Evolutionary conservation across 2,888 invertebrate species (phyloP), one percentile per base, ranked within the genome.

Genomic region (Drosophila helvetica): DNA sequence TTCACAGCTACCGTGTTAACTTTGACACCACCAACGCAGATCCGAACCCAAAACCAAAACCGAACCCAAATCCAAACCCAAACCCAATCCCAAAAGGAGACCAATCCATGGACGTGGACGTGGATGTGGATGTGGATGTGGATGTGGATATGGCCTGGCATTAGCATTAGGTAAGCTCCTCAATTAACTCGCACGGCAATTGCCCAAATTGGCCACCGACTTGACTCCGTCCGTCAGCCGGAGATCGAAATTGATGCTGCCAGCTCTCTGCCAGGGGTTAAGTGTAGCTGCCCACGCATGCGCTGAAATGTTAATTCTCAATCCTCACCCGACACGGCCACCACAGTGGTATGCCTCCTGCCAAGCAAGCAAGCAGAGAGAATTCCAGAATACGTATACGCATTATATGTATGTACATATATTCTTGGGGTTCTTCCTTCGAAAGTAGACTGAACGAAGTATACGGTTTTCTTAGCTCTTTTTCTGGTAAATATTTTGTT

Each of bases 1-100:
- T 86, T 83, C 86, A 86, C 83, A 83, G 83, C 83, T 83, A 83
- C 83, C 86, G 83, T 83, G 83, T 81, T 83, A 86, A 84, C 86
- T 83, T 86, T 83, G 83, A 86, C 83, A 83, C 83, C 80, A 82
- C 76, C 81, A 59, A 70, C 85, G 75, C 64, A 74, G 61, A 61
- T 42, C 48, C 58, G 56, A 15, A n/a, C 38, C 33, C 19, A 19
- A 46, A 33, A 47, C 18, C 19, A 15, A 62, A 57, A 47, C 56
- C 22, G 42, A 42, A 46, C 33, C 42, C 42, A 25, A 71, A 50
- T 30, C 30, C 12, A 12, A 71, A 53, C 42, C 30, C 12, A 12
- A 33, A 5, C 27, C 19, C 12, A 12, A 33, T 1, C 27, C 19
- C 38, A 15, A 38, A 38, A 38, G 33, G 15, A 52, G 18, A 18